Base-by-base conservation (phyloP, 2,797 vertebrate species). In the Crenichthys baileyi region DNA sequence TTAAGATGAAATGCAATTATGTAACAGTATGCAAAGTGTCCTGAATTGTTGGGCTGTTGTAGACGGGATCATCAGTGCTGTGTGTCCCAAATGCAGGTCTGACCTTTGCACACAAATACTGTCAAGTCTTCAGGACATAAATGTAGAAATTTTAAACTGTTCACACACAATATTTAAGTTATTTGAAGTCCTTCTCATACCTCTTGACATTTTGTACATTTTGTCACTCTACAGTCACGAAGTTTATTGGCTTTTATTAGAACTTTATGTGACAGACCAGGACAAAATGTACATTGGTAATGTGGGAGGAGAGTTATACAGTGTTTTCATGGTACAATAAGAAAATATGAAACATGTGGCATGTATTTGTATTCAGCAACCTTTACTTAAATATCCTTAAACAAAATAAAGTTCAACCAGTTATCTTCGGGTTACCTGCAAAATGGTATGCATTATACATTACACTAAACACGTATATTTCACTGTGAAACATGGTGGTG, bases 1-100 rank as follows among this genome's bases (percentile, higher is more conserved):
- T 68, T 75, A 87, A 88, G 90, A 86, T 82, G 79, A 91, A 91
- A 90, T 86, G 84, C 73, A 92, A 92, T 89, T 87, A 92, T 80
- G 85, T 82, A 89, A 80, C 83, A 79, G 81, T 88, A 84, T 75
- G 77, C 36, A 55, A 18, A 15, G 68, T 70, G 80, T 74, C 55
- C 75, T 77, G 26, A 83, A 78, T 81, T 82, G 76, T 16, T 74
- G 48, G 65, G 78, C 79, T 79, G 70, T 80, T 82, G 68, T 76
- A 79, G 67, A 85, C 68, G 16, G 72, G 4, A 24, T 76, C 73
- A 78, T 84, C 75, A 60, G 36, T 71, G 76, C 78, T 72, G 22
- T 75, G 70, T 15, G 82, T 83, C 78, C 11, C 12, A 56, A 9
- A 8, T 22, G 58, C 70, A 70, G 46, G 65, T 79, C 76, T 84